Base-by-base conservation (phyloP, 2,113 vertebrate genomes). In the Telmatochromis sp. region DNA sequence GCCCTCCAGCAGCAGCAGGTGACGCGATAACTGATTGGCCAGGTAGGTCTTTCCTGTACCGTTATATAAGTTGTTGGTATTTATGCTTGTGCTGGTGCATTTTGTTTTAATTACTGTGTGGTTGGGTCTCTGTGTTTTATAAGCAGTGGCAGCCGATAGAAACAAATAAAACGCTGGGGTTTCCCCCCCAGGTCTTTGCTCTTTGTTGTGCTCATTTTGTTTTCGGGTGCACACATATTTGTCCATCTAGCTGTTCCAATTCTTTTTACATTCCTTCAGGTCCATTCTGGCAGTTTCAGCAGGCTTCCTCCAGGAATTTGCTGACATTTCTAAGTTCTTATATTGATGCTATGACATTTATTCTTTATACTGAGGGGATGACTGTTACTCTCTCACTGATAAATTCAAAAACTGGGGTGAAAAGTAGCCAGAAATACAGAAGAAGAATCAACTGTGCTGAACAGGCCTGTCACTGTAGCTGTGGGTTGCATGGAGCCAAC, bases 21-120 rank as follows among this genome's bases (percentile, higher is more conserved):
- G 97, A 83, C 97, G 98, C 0, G 97, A 98, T 5, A 99, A 97
- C 28, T 97, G 97, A 90, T 97, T 98, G 87, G 99, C 98, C 87
- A 99, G 95, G 94, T 98, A 97, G 21, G 54, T 99, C 85, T 99
- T 99, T 1, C 98, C 99, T 0, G 0, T 98, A 26, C n/a, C 5
- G 0, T 98, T 99, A 63, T 63, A 19, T 1, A 63, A 35, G 58
- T 35, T 63, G 58, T 63, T 63, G 58, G 28, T 19, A 63, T 63
- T 63, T 63, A 63, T 35, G 15, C 28, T 35, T 19, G 58, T 63
- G 57, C 28, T 33, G 28, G 57, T 60, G 28, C 15, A 63, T 35
- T 63, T 19, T 63, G 31, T 63, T 63, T 19, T 35, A 63, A 35
- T 63, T 63, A 63, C 6, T 19, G 9, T 19, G 58, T 35, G 28